Percentiles rank a stretch among this genome's conserved stretches.
Conservation (phyloP, 2,888 invertebrate species). For the Ichneumoninae sp. region DNA sequence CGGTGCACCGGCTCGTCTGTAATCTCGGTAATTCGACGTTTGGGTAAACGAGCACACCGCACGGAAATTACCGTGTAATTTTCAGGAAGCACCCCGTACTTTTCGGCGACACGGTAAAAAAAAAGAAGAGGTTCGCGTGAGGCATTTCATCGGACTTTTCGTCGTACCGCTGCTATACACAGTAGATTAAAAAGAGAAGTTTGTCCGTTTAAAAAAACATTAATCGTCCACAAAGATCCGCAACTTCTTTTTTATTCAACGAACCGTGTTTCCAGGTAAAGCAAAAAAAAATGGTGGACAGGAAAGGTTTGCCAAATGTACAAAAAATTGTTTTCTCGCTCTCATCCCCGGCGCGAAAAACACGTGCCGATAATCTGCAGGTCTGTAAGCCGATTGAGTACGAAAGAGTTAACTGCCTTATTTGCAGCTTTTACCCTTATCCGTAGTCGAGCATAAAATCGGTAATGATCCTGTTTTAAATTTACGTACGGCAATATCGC, state of each 20-base stretch:
- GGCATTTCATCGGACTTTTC: neutral
- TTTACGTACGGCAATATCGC: neutral
- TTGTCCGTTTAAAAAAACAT: neutral
- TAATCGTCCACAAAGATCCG: neutral
- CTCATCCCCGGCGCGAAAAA: neutral
- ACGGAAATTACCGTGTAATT: slow-evolving; percentile 60
- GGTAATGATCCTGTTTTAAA: slow-evolving; percentile 5
- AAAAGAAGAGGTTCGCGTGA: slow-evolving; percentile 21
- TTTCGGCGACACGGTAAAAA: slow-evolving; percentile 19
- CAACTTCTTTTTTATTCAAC: neutral
- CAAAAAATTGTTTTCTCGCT: neutral
- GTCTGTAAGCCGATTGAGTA: neutral
- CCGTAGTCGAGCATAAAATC: slow-evolving; percentile 1
- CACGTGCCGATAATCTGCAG: neutral
- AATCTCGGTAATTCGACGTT: slow-evolving; percentile 63
- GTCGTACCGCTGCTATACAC: neutral
- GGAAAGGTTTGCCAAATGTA: neutral
- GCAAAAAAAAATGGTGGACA: neutral
- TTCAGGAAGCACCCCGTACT: slow-evolving; percentile 57
- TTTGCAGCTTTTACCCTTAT: neutral
- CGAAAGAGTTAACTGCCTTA: neutral
- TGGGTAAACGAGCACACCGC: slow-evolving; percentile 56
- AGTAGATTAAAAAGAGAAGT: neutral
- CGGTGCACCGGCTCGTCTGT: slow-evolving; percentile 15
- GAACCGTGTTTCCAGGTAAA: neutral